Evolutionary conservation across 1,140 invertebrate genomes (phyloP), one percentile per base, ranked within the genome.

Genomic region (Sarcophaga bullata): DNA sequence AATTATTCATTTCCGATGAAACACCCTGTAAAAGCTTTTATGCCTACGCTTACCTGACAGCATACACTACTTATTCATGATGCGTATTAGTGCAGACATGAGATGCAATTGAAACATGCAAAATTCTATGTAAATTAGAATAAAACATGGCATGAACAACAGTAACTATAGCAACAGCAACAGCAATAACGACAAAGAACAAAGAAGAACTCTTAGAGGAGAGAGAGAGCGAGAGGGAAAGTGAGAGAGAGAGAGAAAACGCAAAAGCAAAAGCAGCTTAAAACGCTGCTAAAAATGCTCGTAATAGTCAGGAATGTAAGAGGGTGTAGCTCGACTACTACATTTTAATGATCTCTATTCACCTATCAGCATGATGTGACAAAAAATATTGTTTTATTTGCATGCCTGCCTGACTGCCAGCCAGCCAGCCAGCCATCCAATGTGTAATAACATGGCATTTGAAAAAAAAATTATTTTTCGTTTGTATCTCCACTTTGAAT

Each of bases 331-430:
- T 58, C 11, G 3, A 15, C 6, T 9, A n/a, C n/a, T 58, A 58
- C 11, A 37, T 58, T 58, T 58, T 58, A 58, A 58, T 58, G 54
- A 58, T 58, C 54, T 58, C 54, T 58, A 58, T 58, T 58, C 54
- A 58, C 54, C 54, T 58, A 3, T n/a, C 54, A 58, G 54, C 54
- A 58, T 58, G 54, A 58, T 58, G 13, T 58, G 54, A 58, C 54
- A 58, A 58, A 58, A 52, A 58, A 58, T 15, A 58, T 58, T 58
- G 54, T 58, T 58, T 58, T 58, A 58, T 58, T 58, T 58, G 54
- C 13, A 37, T 37, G 25, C 25, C 25, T 37, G 4, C 25, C 25
- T 37, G 4, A 1, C 25, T 37, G 1, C 25, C 25, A 2, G 1
- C 25, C 25, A 2, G 25, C 25, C 25, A 2, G 25, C 25, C 25